phyloP scores from a whole-genome alignment of 2,888 invertebrate species.

The Pycnomerus fuliginosus region DNA sequence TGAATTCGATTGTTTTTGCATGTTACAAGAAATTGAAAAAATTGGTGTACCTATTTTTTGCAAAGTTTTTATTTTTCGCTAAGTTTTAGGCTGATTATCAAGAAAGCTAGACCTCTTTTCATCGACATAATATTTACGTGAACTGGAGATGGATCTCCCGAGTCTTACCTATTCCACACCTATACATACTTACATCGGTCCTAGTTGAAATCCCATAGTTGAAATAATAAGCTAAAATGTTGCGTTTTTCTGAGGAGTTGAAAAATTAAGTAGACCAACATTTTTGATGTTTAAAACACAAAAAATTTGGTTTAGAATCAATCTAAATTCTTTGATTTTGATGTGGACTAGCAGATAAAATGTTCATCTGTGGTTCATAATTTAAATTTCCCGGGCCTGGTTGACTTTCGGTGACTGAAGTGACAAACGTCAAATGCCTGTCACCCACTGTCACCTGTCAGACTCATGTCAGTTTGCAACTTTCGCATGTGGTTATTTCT shows the following conservation, averaged over 20 bases:
- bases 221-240: no score
- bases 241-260: not conserved
- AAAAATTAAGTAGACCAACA: not conserved
- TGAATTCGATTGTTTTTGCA: no score
- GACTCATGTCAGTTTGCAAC: not conserved
- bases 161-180: no score
- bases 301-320: not conserved
- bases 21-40: no score
- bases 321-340: not conserved
- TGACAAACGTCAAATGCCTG: conserved; percentile 3
- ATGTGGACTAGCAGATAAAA: not conserved
- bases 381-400: not conserved
- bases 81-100: no score
- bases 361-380: not conserved
- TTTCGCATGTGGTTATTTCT: conserved; percentile 1
- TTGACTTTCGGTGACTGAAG: not conserved
- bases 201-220: no score
- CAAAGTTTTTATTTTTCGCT: no score
- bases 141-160: no score
- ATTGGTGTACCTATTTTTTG: no score
- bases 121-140: no score
- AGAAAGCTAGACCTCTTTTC: no score
- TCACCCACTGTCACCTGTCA: not conserved
- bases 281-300: not conserved
- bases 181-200: no score